A percentile compares a stretch with the other conserved stretches of the same genome.
Conservation (phyloP, 2,797 vertebrate genomes). For the Galago senegalensis region DNA sequence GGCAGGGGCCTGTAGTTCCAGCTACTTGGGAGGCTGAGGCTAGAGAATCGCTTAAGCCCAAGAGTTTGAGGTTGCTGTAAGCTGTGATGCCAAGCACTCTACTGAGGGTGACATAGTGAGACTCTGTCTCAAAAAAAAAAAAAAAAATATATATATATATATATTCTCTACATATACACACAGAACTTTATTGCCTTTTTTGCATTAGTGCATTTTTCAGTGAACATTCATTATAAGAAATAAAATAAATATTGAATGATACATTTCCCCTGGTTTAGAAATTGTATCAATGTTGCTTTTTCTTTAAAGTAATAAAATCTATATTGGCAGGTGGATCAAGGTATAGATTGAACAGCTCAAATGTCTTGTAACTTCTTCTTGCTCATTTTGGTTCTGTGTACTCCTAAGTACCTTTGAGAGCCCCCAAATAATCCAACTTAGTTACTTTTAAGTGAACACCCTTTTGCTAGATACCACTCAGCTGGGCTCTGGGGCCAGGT, state of each 20-base stretch:
- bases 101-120: no score
- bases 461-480: neutral
- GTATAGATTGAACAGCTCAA: neutral
- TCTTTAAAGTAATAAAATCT: constrained; percentile 22
- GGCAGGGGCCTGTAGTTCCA: no score
- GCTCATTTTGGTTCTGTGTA: neutral
- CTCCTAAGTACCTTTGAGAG: neutral
- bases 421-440: neutral
- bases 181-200: neutral
- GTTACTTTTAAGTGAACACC: neutral
- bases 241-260: neutral
- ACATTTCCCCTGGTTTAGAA: neutral
- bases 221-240: neutral
- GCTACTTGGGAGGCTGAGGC: no score
- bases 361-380: neutral
- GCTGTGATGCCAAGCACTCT: no score
- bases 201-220: neutral
- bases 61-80: no score
- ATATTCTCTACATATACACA: neutral
- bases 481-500: neutral
- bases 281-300: neutral
- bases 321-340: neutral
- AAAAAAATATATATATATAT: no score
- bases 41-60: no score
- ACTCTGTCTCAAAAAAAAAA: no score